Percentiles rank a stretch among this genome's conserved stretches.
Evolutionary conservation across 2,797 vertebrate genomes (phyloP).

Genomic region (Dromococcyx pavoninus): DNA sequence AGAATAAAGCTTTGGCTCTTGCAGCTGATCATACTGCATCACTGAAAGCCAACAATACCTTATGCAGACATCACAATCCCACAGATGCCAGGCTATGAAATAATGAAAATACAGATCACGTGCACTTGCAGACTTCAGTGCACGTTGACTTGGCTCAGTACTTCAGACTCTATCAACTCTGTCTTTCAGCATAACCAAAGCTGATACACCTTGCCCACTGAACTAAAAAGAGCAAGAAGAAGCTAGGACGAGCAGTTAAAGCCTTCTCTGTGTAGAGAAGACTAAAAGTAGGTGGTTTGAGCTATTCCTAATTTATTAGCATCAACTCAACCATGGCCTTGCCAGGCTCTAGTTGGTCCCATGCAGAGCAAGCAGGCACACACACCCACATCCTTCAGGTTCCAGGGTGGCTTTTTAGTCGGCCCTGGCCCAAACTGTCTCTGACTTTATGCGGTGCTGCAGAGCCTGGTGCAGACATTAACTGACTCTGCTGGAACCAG

Average conservation of each 20-base stretch:
- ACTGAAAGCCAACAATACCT: background rate
- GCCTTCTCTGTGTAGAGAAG: background rate
- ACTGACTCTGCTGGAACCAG: background rate
- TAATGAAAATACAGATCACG: background rate
- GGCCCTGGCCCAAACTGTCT: background rate
- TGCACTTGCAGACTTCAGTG: background rate
- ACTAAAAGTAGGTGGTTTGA: background rate
- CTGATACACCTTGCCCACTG: background rate
- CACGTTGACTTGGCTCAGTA: background rate
- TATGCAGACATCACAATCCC: background rate
- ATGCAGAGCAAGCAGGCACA: accelerated
- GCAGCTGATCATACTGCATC: background rate
- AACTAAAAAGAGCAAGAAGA: background rate
- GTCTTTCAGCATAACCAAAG: background rate
- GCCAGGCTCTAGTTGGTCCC: background rate
- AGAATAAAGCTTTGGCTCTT: background rate
- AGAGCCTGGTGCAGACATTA: background rate
- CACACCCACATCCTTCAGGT: background rate
- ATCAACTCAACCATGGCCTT: background rate
- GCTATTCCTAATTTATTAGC: background rate
- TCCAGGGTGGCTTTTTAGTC: background rate
- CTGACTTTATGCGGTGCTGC: accelerated
- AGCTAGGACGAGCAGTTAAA: background rate
- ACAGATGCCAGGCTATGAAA: background rate
- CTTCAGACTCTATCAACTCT: background rate